A percentile compares a stretch with the other conserved stretches of the same genome.
Conservation (phyloP, 2,113 vertebrate genomes). For the Lycaon pictus region DNA sequence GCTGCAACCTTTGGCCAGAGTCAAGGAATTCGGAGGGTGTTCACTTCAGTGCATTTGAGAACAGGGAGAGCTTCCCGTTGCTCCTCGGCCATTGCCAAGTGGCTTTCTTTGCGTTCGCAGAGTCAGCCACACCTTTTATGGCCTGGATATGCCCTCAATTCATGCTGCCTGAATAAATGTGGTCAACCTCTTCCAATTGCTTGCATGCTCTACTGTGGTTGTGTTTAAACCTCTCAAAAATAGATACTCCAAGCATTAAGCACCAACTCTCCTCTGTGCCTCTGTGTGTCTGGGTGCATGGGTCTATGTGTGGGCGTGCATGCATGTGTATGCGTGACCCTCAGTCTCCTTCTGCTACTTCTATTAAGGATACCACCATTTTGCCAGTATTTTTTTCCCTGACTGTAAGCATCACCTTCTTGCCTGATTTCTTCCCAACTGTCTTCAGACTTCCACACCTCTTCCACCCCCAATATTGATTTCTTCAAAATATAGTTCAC, state of each 20-base stretch:
- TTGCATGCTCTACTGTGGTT: background rate
- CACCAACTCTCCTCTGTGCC: background rate
- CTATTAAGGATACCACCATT: background rate
- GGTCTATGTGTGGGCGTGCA: rapidly evolving
- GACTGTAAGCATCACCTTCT: background rate
- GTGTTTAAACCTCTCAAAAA: background rate
- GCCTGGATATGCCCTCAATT: background rate
- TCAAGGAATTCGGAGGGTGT: slow-evolving; percentile 54
- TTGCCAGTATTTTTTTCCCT: background rate
- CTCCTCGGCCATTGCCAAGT: background rate
- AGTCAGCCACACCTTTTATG: slow-evolving; percentile 18
- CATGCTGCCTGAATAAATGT: background rate
- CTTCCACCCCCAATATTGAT: background rate
- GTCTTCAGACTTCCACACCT: background rate
- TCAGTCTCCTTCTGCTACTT: background rate
- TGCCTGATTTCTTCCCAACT: background rate
- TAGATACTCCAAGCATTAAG: background rate
- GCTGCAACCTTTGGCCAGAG: slow-evolving; percentile 16
- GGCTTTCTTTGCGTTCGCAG: slow-evolving; percentile 18
- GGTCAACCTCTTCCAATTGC: background rate
- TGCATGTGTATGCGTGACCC: background rate
- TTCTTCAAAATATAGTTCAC: slow-evolving; percentile 9
- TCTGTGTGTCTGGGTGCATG: background rate
- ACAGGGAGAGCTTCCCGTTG: background rate
- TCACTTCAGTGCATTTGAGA: background rate